Percentiles rank a stretch among this genome's conserved stretches.
Evolutionary conservation across 2,888 invertebrate species (phyloP).

Genomic region (Orchesellides sinensis): DNA sequence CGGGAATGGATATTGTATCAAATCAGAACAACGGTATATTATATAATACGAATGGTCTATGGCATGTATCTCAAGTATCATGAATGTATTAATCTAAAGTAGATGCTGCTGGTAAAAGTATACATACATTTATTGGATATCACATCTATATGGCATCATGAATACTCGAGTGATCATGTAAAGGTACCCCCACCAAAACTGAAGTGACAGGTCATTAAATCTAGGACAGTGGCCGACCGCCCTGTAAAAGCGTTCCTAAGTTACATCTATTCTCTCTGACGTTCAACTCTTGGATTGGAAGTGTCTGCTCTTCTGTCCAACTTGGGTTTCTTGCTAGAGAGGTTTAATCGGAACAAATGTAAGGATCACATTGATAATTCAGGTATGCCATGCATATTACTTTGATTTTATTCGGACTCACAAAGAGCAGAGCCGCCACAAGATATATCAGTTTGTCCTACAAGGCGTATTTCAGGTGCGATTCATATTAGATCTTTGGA

Average conservation of each 20-base stretch:
- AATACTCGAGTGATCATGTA: conserved; percentile 37
- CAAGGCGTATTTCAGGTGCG: too few species aligned
- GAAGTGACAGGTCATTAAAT: conserved; percentile 66
- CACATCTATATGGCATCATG: too few species aligned
- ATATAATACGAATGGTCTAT: too few species aligned
- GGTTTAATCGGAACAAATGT: conserved; percentile 61
- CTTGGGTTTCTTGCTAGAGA: too few species aligned
- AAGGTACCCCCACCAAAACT: conserved; percentile 55
- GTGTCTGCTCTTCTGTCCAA: conserved; percentile 37
- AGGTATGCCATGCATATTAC: neutral
- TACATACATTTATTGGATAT: neutral
- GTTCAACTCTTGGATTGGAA: neutral
- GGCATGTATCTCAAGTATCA: too few species aligned
- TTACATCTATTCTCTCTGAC: conserved; percentile 36
- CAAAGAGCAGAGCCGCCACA: conserved; percentile 46
- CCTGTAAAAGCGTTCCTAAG: conserved; percentile 64
- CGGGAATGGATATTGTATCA: too few species aligned
- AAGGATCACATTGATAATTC: conserved; percentile 39
- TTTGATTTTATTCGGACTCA: conserved; percentile 34
- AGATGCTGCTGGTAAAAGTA: too few species aligned
- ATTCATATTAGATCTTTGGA: too few species aligned
- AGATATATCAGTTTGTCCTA: too few species aligned
- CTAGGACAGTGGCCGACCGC: conserved; percentile 65
- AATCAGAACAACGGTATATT: too few species aligned
- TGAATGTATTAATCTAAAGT: too few species aligned